Evolutionary conservation across 2,113 vertebrate genomes (phyloP).

Genomic region (Pangasianodon gigas): DNA sequence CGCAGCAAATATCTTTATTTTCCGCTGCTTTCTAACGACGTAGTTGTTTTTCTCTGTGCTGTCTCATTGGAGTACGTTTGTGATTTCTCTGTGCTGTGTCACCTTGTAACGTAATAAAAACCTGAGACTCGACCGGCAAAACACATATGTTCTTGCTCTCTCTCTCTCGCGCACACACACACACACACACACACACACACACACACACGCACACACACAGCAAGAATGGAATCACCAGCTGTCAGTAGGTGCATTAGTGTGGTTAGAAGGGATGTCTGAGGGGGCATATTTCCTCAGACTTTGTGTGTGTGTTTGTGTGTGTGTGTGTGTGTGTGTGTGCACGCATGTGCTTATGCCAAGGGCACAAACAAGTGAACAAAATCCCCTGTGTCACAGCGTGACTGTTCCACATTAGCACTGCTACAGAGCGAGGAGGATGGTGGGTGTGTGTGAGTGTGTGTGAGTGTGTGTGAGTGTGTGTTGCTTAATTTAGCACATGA

Average conservation of each 20-base stretch:
- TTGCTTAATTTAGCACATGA: constrained; percentile 39
- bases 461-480: background rate
- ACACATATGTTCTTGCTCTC: background rate
- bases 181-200: constrained; percentile 34
- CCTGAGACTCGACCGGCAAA: background rate
- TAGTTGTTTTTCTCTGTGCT: background rate
- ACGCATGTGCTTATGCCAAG: constrained; percentile 8
- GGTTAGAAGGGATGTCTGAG: constrained; percentile 26
- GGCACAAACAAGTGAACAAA: constrained; percentile 47
- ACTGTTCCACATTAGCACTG: constrained; percentile 46
- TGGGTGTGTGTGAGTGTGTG: constrained; percentile 28
- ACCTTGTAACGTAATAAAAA: background rate
- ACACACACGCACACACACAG: constrained; percentile 40
- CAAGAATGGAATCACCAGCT: constrained; percentile 59
- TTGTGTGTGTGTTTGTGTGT: background rate
- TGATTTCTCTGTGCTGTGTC: background rate
- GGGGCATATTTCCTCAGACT: background rate
- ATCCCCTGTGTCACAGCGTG: constrained; percentile 34
- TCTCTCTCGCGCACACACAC: background rate
- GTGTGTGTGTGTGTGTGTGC: constrained; percentile 34
- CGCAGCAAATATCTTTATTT: background rate
- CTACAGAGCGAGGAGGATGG: background rate
- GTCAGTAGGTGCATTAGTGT: constrained; percentile 54
- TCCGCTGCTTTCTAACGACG: background rate
- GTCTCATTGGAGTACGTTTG: background rate